Conservation (phyloP, 1,140 invertebrate species). For the Melanaphis sacchari region DNA sequence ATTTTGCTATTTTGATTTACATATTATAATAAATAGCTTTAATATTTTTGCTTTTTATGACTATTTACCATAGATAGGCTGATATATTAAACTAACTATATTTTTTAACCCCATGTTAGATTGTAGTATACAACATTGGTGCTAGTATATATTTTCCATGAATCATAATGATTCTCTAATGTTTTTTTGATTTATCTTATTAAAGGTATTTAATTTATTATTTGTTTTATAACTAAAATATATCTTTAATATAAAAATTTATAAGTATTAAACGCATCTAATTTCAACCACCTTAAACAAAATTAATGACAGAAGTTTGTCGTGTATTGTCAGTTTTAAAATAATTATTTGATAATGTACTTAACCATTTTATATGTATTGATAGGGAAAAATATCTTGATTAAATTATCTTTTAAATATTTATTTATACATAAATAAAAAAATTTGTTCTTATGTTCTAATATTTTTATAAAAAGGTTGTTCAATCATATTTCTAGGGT, state of each 20-base stretch:
- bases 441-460: neutral
- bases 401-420: neutral
- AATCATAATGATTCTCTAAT: neutral
- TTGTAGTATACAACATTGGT: neutral
- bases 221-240: neutral
- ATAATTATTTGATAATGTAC: neutral
- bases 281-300: neutral
- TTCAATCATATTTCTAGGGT: neutral
- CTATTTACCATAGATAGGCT: neutral
- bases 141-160: neutral
- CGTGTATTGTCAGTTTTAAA: neutral
- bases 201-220: neutral
- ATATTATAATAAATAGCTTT: neutral
- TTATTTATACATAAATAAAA: neutral
- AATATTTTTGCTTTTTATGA: neutral
- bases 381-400: neutral
- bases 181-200: neutral
- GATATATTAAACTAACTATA: neutral
- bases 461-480: neutral
- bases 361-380: neutral
- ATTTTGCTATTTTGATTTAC: neutral
- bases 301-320: neutral
- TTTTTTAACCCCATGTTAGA: neutral
- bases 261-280: neutral
- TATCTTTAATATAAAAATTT: neutral